Conservation (phyloP, 2,113 vertebrate species). For the Naja naja region DNA sequence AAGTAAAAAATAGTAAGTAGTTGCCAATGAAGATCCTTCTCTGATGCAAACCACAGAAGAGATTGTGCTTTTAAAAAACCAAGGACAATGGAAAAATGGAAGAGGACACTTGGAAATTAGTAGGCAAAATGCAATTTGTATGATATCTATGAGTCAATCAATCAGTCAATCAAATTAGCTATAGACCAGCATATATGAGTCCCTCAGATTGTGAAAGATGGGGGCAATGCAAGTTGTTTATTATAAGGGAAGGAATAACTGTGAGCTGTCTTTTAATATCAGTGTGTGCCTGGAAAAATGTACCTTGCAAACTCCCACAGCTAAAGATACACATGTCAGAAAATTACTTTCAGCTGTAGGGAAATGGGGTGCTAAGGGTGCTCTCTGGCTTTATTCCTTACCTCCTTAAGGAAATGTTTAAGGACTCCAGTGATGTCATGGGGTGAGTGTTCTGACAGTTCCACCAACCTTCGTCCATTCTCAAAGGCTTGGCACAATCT, state of each 20-base stretch:
- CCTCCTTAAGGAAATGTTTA: slow-evolving; percentile 93
- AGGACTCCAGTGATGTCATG: slow-evolving; percentile 88
- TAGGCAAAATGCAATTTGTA: not conserved
- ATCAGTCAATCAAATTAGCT: not conserved
- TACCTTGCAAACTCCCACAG: not conserved
- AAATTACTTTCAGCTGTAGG: not conserved
- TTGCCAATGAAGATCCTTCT: not conserved
- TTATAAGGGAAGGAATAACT: not conserved
- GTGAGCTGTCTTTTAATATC: not conserved
- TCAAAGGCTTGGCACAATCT: slow-evolving; percentile 89
- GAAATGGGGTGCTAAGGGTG: not conserved
- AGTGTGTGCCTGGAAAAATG: not conserved
- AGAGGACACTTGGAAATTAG: not conserved
- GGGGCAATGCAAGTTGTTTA: not conserved
- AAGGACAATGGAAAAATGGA: not conserved
- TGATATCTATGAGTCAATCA: not conserved
- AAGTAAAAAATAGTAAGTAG: not conserved
- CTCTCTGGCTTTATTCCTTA: slow-evolving; percentile 41
- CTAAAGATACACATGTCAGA: not conserved
- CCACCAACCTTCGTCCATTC: slow-evolving; percentile 79
- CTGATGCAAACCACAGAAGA: not conserved
- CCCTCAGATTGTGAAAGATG: not conserved
- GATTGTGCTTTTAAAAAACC: not conserved
- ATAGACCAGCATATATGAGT: not conserved
- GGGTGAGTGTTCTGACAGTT: slow-evolving; percentile 86